Evolutionary conservation across 2,113 vertebrate species (phyloP).

Genomic region (Pardalotus punctatus): DNA sequence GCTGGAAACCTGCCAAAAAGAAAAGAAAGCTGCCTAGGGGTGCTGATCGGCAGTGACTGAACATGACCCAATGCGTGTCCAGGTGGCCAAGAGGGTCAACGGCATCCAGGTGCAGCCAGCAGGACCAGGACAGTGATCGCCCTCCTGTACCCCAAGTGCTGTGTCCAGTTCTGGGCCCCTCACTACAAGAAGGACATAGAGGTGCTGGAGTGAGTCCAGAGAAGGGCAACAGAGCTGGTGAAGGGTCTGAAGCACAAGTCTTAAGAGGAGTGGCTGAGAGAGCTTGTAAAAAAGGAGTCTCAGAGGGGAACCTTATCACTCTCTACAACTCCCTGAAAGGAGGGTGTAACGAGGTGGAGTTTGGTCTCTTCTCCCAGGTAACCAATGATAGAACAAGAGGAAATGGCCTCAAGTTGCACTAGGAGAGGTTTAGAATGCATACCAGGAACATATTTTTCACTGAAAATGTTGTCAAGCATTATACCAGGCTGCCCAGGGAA

Average conservation of each 20-base stretch:
- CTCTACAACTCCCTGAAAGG: background rate
- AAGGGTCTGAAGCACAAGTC: background rate
- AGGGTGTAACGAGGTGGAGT: no score
- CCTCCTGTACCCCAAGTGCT: accelerated
- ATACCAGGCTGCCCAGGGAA: background rate
- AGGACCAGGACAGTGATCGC: background rate
- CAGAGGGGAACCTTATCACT: background rate
- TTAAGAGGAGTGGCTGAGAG: background rate
- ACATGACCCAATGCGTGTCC: background rate
- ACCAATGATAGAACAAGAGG: background rate
- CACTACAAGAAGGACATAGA: background rate
- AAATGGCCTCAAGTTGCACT: background rate
- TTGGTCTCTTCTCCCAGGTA: background rate
- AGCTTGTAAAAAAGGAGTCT: background rate
- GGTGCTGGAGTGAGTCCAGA: background rate
- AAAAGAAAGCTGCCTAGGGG: background rate
- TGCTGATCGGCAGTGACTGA: background rate
- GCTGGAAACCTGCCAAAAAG: background rate
- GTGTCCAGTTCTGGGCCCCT: background rate
- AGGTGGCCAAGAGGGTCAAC: background rate
- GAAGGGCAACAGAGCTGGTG: background rate
- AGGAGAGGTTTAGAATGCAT: background rate
- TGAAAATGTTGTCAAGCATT: background rate
- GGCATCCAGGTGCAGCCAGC: background rate
- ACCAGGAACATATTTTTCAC: background rate